phyloP scores from a whole-genome alignment of 2,888 invertebrate genomes.

The Xanthorhoe spadicearia region DNA sequence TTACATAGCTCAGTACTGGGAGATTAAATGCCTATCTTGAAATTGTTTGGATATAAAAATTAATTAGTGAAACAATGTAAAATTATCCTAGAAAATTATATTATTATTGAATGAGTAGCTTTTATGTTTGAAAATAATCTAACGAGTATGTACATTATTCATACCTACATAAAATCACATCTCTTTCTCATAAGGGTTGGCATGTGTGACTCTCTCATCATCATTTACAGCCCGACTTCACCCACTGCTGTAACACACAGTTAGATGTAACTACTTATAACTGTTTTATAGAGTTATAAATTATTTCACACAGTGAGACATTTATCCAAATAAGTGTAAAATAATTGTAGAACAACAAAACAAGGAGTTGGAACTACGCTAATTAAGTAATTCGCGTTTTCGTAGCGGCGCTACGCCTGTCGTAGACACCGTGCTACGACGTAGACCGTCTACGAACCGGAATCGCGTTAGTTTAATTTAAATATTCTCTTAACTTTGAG shows the following conservation, averaged over 20 bases:
- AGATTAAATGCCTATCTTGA: not conserved
- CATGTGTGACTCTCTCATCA: too few relatives aligned
- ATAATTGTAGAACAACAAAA: slow-evolving; percentile 9
- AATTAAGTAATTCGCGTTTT: slow-evolving; percentile 25
- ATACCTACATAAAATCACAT: too few relatives aligned
- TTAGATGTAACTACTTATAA: too few relatives aligned
- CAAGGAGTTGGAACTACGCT: slow-evolving; percentile 9
- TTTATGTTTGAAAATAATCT: too few relatives aligned
- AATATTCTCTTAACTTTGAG: slow-evolving; percentile 13
- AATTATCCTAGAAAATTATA: too few relatives aligned
- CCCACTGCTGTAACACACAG: too few relatives aligned
- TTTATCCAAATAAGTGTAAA: not conserved
- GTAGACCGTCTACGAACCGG: slow-evolving; percentile 28
- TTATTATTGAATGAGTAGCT: too few relatives aligned
- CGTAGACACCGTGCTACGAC: slow-evolving; percentile 22
- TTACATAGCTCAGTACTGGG: not conserved
- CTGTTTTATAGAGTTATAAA: too few relatives aligned
- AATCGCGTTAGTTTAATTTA: slow-evolving; percentile 23
- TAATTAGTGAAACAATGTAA: too few relatives aligned
- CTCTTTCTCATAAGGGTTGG: too few relatives aligned
- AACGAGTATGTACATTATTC: too few relatives aligned
- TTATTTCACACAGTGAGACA: not conserved
- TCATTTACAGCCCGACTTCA: too few relatives aligned
- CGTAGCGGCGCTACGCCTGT: slow-evolving; percentile 30
- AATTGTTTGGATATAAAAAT: not conserved